phyloP scores from a whole-genome alignment of 1,140 invertebrate genomes.

The Orussus abietinus region DNA sequence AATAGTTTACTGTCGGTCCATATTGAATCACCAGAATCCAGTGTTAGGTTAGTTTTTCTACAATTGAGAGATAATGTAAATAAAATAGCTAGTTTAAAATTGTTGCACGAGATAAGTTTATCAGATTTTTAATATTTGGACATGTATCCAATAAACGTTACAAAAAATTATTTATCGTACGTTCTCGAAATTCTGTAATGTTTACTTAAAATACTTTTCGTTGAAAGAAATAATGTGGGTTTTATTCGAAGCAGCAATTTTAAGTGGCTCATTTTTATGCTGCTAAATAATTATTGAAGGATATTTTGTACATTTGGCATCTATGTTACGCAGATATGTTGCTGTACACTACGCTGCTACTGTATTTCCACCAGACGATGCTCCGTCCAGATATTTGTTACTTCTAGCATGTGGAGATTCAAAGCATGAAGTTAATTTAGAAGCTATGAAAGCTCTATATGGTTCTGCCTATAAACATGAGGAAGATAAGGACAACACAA shows the following conservation, averaged over 20 bases:
- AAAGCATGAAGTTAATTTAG: slow-evolving; percentile 72
- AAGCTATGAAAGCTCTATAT: slow-evolving; percentile 70
- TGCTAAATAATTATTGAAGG: slow-evolving; percentile 3
- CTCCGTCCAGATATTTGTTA: slow-evolving; percentile 77
- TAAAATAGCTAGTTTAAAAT: slow-evolving; percentile 24
- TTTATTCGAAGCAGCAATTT: no score
- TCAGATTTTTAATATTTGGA: slow-evolving; percentile 1
- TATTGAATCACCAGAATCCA: slow-evolving; percentile 41
- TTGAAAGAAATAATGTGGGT: no score
- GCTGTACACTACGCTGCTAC: slow-evolving; percentile 77
- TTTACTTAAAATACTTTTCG: slow-evolving; percentile 31
- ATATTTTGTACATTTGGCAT: slow-evolving; percentile 11
- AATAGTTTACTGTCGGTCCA: slow-evolving; percentile 53
- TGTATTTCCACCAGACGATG: slow-evolving; percentile 77
- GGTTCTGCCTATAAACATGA: slow-evolving; percentile 56
- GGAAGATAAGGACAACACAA: slow-evolving; percentile 32
- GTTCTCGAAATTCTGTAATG: not conserved
- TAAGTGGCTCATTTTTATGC: no score
- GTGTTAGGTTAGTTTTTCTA: slow-evolving; percentile 33
- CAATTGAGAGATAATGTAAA: slow-evolving; percentile 4
- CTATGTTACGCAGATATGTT: slow-evolving; percentile 58
- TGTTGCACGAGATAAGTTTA: slow-evolving; percentile 28
- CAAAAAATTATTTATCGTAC: no score
- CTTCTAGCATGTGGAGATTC: slow-evolving; percentile 81
- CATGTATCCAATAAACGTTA: no score